Base-by-base conservation (phyloP, 2,797 vertebrate species). In the Coracias cyanogaster region DNA sequence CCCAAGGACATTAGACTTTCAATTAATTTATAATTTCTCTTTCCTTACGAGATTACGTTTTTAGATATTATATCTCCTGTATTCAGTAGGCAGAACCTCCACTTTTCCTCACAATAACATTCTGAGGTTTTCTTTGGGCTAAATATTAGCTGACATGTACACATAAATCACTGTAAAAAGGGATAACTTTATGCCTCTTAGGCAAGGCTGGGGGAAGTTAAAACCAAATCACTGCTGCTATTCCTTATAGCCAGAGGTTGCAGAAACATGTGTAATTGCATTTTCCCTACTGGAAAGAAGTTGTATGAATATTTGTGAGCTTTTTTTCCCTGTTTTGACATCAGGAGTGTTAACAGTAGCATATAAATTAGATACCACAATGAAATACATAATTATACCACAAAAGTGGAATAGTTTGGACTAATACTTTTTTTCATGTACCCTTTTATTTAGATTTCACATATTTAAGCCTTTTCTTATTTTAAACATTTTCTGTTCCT, bases 201-300 rank as follows among this genome's bases (percentile, higher is more conserved):
- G 43, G 24, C 20, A 73, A 82, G 25, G 16, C 7, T 92, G 62
- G 2, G 12, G 33, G 5, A 91, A 87, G 90, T 85, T 73, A 73
- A 93, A 94, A 82, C 85, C 73, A 80, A 87, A 78, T 86, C 26
- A 41, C 35, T 89, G 28, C n/a, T 58, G 21, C 16, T 93, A 28
- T 77, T 93, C 13, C 14, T 78, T 71, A 61, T 74, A 87, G 71
- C 60, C 74, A 89, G 82, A 74, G 49, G 61, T 46, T 87, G 46
- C n/a, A 89, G 89, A 92, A 87, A 71, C 61, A 81, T 5, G 5
- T 95, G 67, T 74, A 93, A 94, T 94, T 87, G 8, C 57, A 81
- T 92, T 89, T 96, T 58, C 21, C 18, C 45, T 86, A 21, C 64
- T 85, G 49, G 71, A 89, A 93, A 33, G 37, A 28, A 74, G 37